Percentiles rank a stretch among this genome's conserved stretches.
phyloP scores from a whole-genome alignment of 2,113 vertebrate genomes.

The Tympanuchus pallidicinctus region DNA sequence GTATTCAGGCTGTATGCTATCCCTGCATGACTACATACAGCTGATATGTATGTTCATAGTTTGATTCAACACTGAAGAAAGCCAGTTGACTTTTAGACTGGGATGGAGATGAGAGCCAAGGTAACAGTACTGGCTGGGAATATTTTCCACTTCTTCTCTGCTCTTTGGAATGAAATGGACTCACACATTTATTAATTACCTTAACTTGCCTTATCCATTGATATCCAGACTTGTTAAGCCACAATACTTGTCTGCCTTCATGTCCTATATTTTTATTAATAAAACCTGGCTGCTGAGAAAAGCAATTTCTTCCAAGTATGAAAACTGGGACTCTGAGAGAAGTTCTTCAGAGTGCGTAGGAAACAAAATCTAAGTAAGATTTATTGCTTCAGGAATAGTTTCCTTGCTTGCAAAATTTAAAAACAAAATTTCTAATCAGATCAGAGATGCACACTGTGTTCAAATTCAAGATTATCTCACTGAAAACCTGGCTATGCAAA shows the following conservation, averaged over 20 bases:
- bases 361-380: not conserved
- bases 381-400: not conserved
- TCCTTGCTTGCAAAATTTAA: not conserved
- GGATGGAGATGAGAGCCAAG: not conserved
- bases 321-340: not conserved
- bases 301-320: not conserved
- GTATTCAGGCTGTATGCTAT: not conserved
- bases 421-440: not conserved
- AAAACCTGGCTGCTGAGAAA: not conserved
- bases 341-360: not conserved
- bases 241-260: not conserved
- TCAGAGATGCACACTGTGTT: not conserved
- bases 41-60: not conserved
- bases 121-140: not conserved
- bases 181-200: not conserved
- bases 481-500: not conserved
- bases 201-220: not conserved
- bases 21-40: accelerated
- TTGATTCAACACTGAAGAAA: not conserved
- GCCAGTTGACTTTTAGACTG: not conserved
- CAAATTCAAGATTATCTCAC: not conserved
- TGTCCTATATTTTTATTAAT: not conserved
- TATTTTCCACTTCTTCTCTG: not conserved
- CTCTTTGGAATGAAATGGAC: not conserved
- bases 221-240: not conserved